Percentiles rank a stretch among this genome's conserved stretches.
Conservation (phyloP, 2,113 vertebrate genomes). For the Dinomys branickii region DNA sequence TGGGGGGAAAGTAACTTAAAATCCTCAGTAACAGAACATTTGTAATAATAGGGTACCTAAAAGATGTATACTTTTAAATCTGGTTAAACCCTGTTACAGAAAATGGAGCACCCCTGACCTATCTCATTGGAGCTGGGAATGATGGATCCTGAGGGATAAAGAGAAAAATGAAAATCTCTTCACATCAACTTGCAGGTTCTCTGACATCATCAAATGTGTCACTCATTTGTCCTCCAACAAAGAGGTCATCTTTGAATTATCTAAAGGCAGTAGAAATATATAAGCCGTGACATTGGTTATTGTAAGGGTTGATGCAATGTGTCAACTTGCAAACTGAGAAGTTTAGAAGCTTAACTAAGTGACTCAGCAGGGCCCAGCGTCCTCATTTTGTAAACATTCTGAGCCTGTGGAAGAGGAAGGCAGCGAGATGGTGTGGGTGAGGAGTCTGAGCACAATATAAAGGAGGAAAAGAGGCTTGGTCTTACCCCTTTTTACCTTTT, state of each 20-base stretch:
- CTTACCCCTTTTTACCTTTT: no score
- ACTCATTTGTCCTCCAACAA: neutral
- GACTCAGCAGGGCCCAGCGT: no score
- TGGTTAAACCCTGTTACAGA: neutral
- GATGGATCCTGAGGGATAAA: neutral
- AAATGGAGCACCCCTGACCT: neutral
- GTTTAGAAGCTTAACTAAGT: no score
- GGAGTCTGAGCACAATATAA: no score
- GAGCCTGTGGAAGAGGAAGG: no score
- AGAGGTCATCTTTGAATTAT: neutral
- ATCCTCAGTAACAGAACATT: neutral
- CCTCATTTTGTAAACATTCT: no score
- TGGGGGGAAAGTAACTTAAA: neutral
- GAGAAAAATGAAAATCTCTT: neutral
- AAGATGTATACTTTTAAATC: neutral
- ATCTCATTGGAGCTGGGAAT: neutral
- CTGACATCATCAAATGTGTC: no score
- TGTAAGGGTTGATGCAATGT: no score
- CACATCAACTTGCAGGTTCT: neutral
- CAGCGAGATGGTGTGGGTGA: no score
- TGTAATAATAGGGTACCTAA: neutral
- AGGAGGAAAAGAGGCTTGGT: no score
- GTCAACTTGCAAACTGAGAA: no score
- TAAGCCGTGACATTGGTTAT: neutral
- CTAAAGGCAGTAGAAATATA: neutral